Evolutionary conservation across 1,140 invertebrate genomes (phyloP).

Genomic region (Uloborus diversus): DNA sequence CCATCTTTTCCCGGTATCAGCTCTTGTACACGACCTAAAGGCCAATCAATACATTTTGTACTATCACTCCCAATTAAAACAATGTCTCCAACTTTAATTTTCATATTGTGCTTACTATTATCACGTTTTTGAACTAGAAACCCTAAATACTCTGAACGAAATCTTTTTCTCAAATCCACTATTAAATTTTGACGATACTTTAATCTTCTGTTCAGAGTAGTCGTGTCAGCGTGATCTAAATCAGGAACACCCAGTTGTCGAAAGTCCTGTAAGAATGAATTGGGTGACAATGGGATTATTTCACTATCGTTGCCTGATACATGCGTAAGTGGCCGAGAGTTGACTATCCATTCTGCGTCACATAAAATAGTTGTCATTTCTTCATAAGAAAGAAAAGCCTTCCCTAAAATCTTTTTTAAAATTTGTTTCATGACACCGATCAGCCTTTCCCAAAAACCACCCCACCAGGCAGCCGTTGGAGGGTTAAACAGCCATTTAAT

Average conservation of each 20-base stretch:
- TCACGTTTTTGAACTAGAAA: not conserved
- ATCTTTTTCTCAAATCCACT: slow-evolving; percentile 2
- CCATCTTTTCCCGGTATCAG: too few relatives aligned
- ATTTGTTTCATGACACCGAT: not conserved
- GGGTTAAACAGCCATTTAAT: not conserved
- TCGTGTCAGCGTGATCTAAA: not conserved
- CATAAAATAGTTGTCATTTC: not conserved
- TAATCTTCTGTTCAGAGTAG: not conserved
- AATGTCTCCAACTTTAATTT: slow-evolving; percentile 4
- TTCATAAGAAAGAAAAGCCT: slow-evolving; percentile 1
- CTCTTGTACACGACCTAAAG: not conserved
- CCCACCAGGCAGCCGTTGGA: not conserved
- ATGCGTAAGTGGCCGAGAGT: not conserved
- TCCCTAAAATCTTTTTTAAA: not conserved
- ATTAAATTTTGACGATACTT: not conserved
- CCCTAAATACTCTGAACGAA: slow-evolving; percentile 7
- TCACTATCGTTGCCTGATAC: slow-evolving; percentile 1
- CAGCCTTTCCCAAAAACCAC: not conserved
- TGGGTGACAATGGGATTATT: not conserved
- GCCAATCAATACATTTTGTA: not conserved
- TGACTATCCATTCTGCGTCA: not conserved
- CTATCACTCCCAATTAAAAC: not conserved
- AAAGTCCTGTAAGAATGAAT: slow-evolving; percentile 5
- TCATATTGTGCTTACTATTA: not conserved
- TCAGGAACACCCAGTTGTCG: not conserved